Evolutionary conservation across 2,888 invertebrate genomes (phyloP), one percentile per base, ranked within the genome.

Genomic region (Caenorhabditis sp.): DNA sequence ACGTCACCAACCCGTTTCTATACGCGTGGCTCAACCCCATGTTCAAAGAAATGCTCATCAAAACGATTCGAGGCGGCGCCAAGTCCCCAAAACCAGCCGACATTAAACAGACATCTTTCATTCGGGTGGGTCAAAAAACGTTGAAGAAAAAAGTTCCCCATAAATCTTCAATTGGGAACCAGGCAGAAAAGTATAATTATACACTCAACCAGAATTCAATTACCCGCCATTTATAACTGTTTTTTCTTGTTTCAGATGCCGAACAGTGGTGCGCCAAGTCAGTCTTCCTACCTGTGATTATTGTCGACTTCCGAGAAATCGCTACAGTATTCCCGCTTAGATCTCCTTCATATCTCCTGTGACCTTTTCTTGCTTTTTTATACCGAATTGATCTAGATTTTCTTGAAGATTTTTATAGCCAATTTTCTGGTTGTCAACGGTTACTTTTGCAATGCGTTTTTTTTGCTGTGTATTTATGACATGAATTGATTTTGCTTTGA

Each of bases 11-110:
- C 64, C 90, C 90, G 22, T 82, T 90, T 16, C 84, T 90, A 14
- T 90, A 90, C 74, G 90, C 90, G n/a, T 90, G 89, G 89, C 74
- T 90, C 35, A 90, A 90, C 59, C 87, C 87, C 14, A 84, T 86
- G 41, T 90, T 90, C 86, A 87, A 89, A 61, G 89, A 89, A 58
- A 86, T 87, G 66, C 84, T 89, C 26, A 82, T 89, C 35, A 87
- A 89, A 75, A 87, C 86, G 22, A 73, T 89, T 28, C 58, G 66
- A 54, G 70, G 73, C 4, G 70, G 83, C 41, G 44, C 22, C 6
- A 83, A 83, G 47, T 79, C 74, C 16, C 69, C 74, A 26, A 79
- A 83, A 41, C 74, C 69, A 24, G 41, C 79, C 31, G 79, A 83
- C 41, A 28, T 59, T 16, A 79, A 82, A 61, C 77, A 72, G 59